Evolutionary conservation across 2,797 vertebrate genomes (phyloP).

Genomic region (Ptychobarbus kaznakovi): DNA sequence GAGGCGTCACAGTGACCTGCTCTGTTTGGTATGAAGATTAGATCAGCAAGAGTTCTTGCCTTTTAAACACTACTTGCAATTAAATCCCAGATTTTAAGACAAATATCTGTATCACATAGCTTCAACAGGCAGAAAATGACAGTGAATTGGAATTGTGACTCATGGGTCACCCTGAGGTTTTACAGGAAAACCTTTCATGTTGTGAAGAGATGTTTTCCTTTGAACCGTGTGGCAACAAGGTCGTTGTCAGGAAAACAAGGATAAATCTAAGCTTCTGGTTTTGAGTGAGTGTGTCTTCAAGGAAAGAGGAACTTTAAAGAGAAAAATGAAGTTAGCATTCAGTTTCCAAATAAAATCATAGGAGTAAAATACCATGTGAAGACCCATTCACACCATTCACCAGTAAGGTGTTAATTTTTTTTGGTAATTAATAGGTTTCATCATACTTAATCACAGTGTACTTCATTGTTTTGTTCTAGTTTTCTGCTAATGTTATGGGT

Average conservation of each 20-base stretch:
- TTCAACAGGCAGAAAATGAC: slow-evolving; percentile 6
- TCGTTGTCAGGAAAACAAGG: slow-evolving; percentile 31
- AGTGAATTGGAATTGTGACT: not conserved
- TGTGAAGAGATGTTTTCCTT: no score
- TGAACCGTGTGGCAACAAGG: no score
- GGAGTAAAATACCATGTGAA: not conserved
- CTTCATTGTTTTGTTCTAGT: not conserved
- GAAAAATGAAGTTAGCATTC: not conserved
- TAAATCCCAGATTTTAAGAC: not conserved
- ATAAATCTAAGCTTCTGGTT: slow-evolving; percentile 21
- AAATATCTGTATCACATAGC: not conserved
- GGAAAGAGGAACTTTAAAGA: slow-evolving; percentile 2
- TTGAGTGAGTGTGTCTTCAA: not conserved
- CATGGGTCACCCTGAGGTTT: not conserved
- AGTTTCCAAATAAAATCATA: not conserved
- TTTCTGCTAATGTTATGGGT: not conserved
- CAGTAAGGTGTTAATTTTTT: not conserved
- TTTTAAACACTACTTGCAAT: slow-evolving; percentile 29
- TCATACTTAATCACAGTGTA: not conserved
- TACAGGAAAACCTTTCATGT: slow-evolving; percentile 1
- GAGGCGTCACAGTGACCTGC: slow-evolving; percentile 20
- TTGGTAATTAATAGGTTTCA: not conserved
- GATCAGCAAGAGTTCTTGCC: slow-evolving; percentile 29
- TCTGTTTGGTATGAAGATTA: slow-evolving; percentile 39
- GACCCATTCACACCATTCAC: not conserved